Conservation (phyloP, 2,113 vertebrate species). For the Talpa occidentalis region DNA sequence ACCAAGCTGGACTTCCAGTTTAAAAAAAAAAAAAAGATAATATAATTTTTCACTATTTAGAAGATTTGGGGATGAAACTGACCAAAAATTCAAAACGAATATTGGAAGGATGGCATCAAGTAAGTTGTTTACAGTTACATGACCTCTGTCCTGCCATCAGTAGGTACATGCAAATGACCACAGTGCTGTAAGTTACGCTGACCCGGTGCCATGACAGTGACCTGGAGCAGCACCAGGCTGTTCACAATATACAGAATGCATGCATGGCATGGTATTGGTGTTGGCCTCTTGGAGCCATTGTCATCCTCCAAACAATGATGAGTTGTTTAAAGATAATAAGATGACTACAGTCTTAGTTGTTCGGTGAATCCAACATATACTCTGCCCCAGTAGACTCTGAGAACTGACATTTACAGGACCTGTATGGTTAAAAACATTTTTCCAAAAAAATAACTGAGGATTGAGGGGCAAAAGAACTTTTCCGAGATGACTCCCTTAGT, state of each 20-base stretch:
- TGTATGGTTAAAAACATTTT: background rate
- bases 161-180: background rate
- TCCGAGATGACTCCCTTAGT: background rate
- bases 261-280: background rate
- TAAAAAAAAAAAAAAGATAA: slow-evolving; percentile 38
- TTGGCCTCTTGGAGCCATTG: background rate
- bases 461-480: background rate
- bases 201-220: background rate
- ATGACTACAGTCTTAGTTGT: background rate
- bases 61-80: background rate
- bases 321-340: background rate
- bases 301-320: background rate
- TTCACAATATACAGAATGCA: background rate
- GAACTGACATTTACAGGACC: background rate
- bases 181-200: background rate
- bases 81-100: background rate
- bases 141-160: background rate
- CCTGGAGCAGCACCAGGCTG: too few relatives aligned
- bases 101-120: background rate
- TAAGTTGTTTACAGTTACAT: background rate
- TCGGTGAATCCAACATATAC: background rate
- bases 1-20: slow-evolving; percentile 6
- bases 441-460: background rate
- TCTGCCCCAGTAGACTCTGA: background rate
- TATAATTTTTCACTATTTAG: background rate